Conservation (phyloP, 2,113 vertebrate genomes). For the Theristicus caerulescens region DNA sequence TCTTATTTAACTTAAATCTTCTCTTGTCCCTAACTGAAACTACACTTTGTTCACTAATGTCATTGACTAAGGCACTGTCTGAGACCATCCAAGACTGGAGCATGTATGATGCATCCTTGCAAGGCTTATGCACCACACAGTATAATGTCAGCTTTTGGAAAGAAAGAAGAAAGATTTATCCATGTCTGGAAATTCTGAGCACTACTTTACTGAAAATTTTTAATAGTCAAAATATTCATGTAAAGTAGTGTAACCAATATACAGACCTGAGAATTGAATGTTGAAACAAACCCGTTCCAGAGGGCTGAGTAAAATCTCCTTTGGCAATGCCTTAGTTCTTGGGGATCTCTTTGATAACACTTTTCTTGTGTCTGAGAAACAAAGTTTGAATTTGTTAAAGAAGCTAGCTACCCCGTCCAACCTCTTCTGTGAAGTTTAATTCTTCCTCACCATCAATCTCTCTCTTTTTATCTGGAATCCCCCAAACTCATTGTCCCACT, state of each 20-base stretch:
- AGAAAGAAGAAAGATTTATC: neutral
- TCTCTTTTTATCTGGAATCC: neutral
- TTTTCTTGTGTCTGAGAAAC: neutral
- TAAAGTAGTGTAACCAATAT: neutral
- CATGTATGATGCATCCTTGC: fast-evolving
- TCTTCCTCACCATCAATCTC: neutral
- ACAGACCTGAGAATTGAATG: neutral
- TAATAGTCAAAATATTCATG: neutral
- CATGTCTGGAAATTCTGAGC: neutral
- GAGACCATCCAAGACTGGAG: fast-evolving
- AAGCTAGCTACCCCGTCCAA: neutral
- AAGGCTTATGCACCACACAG: fast-evolving
- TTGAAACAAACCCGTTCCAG: neutral
- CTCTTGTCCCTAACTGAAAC: neutral
- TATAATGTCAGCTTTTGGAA: neutral
- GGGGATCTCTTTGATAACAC: neutral
- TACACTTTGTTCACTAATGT: neutral
- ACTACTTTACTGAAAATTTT: neutral
- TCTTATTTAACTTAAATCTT: neutral
- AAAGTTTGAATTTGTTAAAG: neutral
- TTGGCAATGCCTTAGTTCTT: neutral
- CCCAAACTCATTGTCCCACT: neutral
- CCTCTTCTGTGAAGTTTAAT: neutral
- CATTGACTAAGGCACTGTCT: neutral
- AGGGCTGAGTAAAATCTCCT: neutral